A percentile compares a stretch with the other conserved stretches of the same genome.
Conservation (phyloP, 2,888 invertebrate species). For the Chymomyza amoena region DNA sequence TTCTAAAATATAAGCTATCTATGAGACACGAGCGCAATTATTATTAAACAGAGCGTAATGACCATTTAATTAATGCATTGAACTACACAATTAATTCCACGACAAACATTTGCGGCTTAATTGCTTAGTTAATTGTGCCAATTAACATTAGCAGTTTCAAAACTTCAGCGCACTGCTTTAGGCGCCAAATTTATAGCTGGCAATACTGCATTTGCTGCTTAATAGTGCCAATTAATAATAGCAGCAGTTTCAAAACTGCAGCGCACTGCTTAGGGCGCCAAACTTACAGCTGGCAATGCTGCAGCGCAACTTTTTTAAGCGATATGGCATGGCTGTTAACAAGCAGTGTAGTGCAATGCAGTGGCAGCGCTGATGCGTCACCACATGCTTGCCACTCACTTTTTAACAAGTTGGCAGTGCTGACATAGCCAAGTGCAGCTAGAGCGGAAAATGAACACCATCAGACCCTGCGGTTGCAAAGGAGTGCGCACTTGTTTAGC, state of each 20-base stretch:
- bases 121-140: too few relatives aligned
- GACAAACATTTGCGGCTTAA: too few relatives aligned
- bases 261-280: too few relatives aligned
- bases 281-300: background rate
- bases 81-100: too few relatives aligned
- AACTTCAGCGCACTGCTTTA: too few relatives aligned
- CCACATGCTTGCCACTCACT: background rate
- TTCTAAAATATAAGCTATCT: too few relatives aligned
- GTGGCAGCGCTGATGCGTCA: background rate
- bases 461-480: conserved; percentile 92
- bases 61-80: too few relatives aligned
- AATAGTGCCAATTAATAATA: too few relatives aligned
- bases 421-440: background rate
- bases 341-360: background rate
- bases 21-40: background rate
- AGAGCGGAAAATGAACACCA: conserved; percentile 67
- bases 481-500: conserved; percentile 91
- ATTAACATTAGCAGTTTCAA: too few relatives aligned
- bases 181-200: too few relatives aligned
- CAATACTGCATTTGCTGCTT: too few relatives aligned
- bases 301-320: background rate
- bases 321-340: background rate
- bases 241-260: too few relatives aligned
- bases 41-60: background rate
- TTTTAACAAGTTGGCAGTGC: background rate